Evolutionary conservation across 2,888 invertebrate species (phyloP), one percentile per base, ranked within the genome.

Genomic region (Pyralis farinalis): DNA sequence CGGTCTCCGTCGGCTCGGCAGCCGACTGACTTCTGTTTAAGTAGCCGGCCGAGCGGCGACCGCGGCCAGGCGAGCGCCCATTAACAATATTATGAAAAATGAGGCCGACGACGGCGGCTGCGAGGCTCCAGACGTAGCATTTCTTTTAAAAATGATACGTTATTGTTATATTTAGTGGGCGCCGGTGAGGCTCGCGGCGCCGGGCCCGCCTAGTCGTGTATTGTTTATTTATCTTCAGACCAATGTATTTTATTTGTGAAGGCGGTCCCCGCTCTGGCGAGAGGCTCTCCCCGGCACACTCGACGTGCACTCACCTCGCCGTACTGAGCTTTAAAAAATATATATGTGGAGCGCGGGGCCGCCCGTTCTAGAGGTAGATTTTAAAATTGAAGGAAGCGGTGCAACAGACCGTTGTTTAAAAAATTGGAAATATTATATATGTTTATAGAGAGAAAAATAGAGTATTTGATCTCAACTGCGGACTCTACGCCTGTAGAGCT

Each of bases 391-490:
- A 83, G 78, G 76, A 84, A 81, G 77, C 72, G 78, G 73, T 73
- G 62, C 58, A 66, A 62, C 58, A 66, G 63, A 63, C 72, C 69
- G 80, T 75, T 80, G 81, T 84, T 84, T 4, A 25, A 25, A 73
- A 59, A 63, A 78, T 83, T 81, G 75, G 20, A 39, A 77, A 79
- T 80, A 70, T 80, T 78, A 82, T 82, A 82, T 82, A 83, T 82
- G 82, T 78, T 79, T 82, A 80, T 81, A 83, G 77, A 84, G 83
- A 82, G 64, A 75, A 25, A 37, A 39, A 61, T 82, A 79, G 72
- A 71, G 66, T 80, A 74, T 71, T 22, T 85, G 86, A 86, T 86
- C 86, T 86, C 86, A 85, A 78, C 82, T 82, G 86, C 79, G 83
- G 79, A 63, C 62, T 56, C 66, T 54, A 63, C 60, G 66, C 63